Conservation (phyloP, 2,797 vertebrate species). For the Dipus sagitta region DNA sequence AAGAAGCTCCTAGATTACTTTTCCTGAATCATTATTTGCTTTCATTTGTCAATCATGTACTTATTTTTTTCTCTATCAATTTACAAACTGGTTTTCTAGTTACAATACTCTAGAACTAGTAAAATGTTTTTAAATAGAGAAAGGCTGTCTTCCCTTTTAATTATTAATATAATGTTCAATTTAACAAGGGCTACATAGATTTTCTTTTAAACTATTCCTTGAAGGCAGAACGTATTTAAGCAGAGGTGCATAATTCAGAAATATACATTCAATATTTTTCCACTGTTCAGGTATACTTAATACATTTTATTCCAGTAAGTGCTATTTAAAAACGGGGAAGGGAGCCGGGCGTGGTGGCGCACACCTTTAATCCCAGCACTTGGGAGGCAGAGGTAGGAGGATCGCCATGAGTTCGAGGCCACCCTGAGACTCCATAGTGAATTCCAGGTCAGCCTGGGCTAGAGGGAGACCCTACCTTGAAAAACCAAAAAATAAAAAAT, state of each 20-base stretch:
- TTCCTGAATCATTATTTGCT: background rate
- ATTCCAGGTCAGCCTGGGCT: too few species aligned
- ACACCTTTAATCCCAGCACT: too few species aligned
- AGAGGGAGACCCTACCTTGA: too few species aligned
- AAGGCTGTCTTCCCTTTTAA: background rate
- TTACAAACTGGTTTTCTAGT: too few species aligned
- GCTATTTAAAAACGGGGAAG: background rate
- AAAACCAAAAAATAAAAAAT: too few species aligned
- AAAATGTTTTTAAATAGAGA: background rate
- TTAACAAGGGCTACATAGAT: background rate
- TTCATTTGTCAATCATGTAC: background rate
- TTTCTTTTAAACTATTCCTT: conserved; percentile 5
- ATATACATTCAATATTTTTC: background rate
- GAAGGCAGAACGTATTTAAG: background rate
- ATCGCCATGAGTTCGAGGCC: too few species aligned
- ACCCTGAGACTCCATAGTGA: too few species aligned
- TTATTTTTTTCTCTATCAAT: background rate
- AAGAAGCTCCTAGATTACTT: conserved; percentile 6
- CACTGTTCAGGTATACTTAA: background rate
- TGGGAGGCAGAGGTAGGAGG: too few species aligned
- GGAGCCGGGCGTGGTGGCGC: too few species aligned
- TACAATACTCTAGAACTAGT: conserved; percentile 12
- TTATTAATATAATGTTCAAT: background rate
- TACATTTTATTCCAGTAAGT: too few species aligned
- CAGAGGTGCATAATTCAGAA: background rate